A percentile compares a stretch with the other conserved stretches of the same genome.
phyloP scores from a whole-genome alignment of 35 echinoderm and acorn worm genomes.

The Heliocidaris erythrogramma region DNA sequence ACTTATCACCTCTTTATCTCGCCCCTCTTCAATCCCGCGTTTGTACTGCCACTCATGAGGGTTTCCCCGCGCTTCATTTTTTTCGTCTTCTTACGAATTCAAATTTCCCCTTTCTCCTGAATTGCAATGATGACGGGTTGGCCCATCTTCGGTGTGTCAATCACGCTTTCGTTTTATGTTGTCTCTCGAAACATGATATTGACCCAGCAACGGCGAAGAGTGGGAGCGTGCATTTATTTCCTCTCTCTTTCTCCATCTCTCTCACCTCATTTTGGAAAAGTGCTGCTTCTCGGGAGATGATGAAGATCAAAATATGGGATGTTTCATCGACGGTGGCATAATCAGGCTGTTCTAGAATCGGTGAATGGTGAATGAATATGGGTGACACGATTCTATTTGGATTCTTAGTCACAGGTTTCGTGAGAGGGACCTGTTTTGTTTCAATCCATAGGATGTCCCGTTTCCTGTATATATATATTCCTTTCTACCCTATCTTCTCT shows the following conservation, averaged over 20 bases:
- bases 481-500: background rate
- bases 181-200: conserved; percentile 38
- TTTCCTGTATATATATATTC: background rate
- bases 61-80: background rate
- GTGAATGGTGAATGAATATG: conserved; percentile 7
- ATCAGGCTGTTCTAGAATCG: background rate
- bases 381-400: conserved; percentile 25
- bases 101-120: conserved; percentile 5
- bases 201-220: conserved; percentile 11
- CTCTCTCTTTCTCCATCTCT: background rate
- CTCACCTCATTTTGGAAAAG: background rate
- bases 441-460: background rate
- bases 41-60: background rate
- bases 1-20: conserved; percentile 18
- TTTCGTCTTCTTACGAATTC: background rate
- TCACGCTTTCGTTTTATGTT: conserved; percentile 3
- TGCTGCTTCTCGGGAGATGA: background rate
- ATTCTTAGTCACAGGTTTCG: conserved; percentile 31
- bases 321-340: background rate
- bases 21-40: background rate
- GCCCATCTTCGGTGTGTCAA: conserved; percentile 35
- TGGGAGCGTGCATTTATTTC: conserved; percentile 39
- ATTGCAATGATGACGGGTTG: conserved; percentile 13
- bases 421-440: background rate
- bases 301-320: background rate